Base-by-base conservation (phyloP, 2,888 invertebrate species). In the Synergus japonicus region DNA sequence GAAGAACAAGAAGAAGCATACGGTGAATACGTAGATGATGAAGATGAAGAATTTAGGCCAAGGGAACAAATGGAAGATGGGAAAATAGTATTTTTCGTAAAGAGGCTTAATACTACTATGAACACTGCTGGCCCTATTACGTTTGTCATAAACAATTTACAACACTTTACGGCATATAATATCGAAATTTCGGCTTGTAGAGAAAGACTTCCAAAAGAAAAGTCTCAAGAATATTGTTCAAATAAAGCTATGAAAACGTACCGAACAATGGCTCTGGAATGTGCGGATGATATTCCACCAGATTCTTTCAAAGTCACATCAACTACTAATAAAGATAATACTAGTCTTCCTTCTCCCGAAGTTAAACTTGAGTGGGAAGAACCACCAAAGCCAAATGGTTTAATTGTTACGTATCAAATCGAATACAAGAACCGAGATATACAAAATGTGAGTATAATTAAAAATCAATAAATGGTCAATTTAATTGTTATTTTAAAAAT, bases 361-460 rank as follows among this genome's bases (percentile, higher is more conserved):
- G 94, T 97, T 15, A 95, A 94, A 69, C 92, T 97, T 4, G 94
- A 93, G 43, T 99, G 99, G 99, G 93, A 94, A 3, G 95, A 96
- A 85, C 98, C 99, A 0, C 86, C 90, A 37, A 93, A 95, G 83
- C 98, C 99, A 0, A 99, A 99, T 92, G 98, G 99, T 2, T 94
- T 96, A 81, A 95, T 98, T 67, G 95, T 97, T 64, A 96, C 96
- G 0, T 99, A 98, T 92, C 95, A 95, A 83, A 95, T 98, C 77
- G 95, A 95, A 84, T 97, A 96, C 89, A 94, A 94, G 83, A 93
- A 95, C 77, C 93, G 95, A 43, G 96, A 96, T 80, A 94, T 95
- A 65, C 94, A 94, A 88, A 94, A 95, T 90, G 95, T 95, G 89
- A 93, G 93, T 92, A n/a, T 60, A 76, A 29, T 13, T 60, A n/a